Conservation (phyloP, 2,113 vertebrate species). For the Sporophila hypoxantha region DNA sequence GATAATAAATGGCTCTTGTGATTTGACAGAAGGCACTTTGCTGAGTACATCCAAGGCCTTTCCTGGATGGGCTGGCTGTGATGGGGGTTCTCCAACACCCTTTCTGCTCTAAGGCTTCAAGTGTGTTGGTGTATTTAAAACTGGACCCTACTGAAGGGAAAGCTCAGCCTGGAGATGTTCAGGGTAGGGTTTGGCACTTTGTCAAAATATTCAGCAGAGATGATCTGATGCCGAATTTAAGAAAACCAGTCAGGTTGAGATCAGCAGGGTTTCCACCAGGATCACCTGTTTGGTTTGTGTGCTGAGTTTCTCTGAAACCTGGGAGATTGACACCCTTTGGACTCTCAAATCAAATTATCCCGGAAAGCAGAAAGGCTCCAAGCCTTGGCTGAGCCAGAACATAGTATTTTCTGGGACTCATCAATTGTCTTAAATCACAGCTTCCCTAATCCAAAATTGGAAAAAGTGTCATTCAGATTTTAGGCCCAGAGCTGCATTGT, state of each 20-base stretch:
- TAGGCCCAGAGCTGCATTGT: not conserved
- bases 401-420: not conserved
- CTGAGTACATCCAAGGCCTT: not conserved
- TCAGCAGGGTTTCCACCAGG: not conserved
- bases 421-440: not conserved
- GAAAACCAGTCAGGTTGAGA: not conserved
- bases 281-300: not conserved
- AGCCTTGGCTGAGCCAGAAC: not conserved
- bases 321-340: not conserved
- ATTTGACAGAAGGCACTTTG: not conserved
- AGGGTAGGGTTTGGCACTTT: not conserved
- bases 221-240: not conserved
- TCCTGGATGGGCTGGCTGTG: not conserved
- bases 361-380: slow-evolving; percentile 4
- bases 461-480: not conserved
- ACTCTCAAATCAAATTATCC: slow-evolving; percentile 4
- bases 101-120: not conserved
- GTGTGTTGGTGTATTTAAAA: not conserved
- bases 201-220: not conserved
- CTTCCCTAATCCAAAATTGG: not conserved
- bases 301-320: not conserved
- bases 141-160: not conserved
- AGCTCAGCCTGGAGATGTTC: not conserved
- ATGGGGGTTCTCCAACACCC: not conserved
- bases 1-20: not conserved